phyloP scores from a whole-genome alignment of 2,797 vertebrate species.

The Columba guinea region DNA sequence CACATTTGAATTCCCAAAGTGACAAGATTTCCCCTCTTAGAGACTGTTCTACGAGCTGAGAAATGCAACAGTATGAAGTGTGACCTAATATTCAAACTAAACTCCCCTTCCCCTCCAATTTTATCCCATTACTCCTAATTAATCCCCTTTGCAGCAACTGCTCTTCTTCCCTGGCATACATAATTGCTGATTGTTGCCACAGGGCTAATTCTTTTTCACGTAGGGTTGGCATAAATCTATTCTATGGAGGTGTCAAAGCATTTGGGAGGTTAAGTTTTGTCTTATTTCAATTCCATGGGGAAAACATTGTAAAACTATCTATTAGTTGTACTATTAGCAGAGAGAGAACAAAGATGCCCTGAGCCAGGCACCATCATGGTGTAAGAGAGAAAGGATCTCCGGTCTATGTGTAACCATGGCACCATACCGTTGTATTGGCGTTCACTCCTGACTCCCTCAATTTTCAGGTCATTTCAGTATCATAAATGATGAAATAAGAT shows the following conservation, averaged over 20 bases:
- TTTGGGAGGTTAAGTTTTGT: not conserved
- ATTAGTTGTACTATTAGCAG: not conserved
- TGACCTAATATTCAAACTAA: constrained; percentile 6
- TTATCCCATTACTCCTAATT: constrained; percentile 8
- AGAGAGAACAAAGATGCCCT: not conserved
- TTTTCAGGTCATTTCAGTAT: not conserved
- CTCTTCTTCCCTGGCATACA: not conserved
- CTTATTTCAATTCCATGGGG: not conserved
- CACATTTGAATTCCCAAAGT: not conserved
- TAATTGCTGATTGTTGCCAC: not conserved
- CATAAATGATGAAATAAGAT: constrained; percentile 11
- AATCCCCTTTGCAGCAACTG: not conserved
- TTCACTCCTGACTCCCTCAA: not conserved
- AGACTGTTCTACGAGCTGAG: not conserved
- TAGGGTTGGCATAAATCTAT: not conserved
- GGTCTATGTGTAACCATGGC: not conserved
- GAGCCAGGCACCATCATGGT: accelerated
- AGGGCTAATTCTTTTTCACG: not conserved
- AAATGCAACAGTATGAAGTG: not conserved
- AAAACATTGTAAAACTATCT: not conserved
- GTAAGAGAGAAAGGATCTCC: not conserved
- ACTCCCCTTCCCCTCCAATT: not conserved
- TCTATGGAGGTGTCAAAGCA: not conserved
- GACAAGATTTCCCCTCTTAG: not conserved
- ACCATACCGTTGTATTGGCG: accelerated